These are phyloP conservation scores for Glareola pratincola DNA, from an alignment of 2,113 vertebrate species.

Conservation along the genomic window DNA sequence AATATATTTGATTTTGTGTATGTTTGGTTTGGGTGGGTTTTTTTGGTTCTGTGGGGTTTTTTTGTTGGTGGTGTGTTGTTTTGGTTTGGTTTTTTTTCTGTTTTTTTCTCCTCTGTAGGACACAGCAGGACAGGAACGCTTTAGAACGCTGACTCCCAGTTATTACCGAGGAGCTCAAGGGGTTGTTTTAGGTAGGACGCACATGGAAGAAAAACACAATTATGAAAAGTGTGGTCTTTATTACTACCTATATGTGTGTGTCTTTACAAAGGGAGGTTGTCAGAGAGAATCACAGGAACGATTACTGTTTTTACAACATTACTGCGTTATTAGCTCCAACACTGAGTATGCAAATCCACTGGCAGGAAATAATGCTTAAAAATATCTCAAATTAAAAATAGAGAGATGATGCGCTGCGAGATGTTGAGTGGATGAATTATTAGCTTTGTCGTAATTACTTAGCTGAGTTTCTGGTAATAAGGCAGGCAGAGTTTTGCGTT, in stretches of 20 bases:
- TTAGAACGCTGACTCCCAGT: conserved; percentile 50
- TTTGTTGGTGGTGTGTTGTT: not conserved
- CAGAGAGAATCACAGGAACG: not conserved
- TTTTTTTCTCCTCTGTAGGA: not conserved
- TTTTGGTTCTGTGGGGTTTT: not conserved
- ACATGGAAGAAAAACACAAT: not conserved
- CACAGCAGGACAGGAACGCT: conserved; percentile 67
- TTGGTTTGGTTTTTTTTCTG: too few relatives aligned
- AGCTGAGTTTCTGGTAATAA: not conserved
- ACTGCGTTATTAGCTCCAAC: not conserved
- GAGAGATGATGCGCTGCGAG: not conserved
- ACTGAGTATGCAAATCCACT: not conserved
- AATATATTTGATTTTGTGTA: not conserved
- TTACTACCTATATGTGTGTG: not conserved
- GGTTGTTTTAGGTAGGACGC: conserved; percentile 57
- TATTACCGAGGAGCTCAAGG: conserved; percentile 69
- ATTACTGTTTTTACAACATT: not conserved
- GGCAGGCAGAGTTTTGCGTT: not conserved
- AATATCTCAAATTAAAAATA: not conserved
- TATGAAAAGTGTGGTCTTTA: not conserved
- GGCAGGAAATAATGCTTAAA: not conserved
- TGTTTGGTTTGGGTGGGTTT: not conserved
- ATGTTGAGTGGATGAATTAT: not conserved
- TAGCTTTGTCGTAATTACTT: not conserved
- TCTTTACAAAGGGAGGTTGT: not conserved